These are phyloP conservation scores for Trachelus stipa DNA, from an alignment of 2,888 invertebrate genomes.

Conservation along the genomic window DNA sequence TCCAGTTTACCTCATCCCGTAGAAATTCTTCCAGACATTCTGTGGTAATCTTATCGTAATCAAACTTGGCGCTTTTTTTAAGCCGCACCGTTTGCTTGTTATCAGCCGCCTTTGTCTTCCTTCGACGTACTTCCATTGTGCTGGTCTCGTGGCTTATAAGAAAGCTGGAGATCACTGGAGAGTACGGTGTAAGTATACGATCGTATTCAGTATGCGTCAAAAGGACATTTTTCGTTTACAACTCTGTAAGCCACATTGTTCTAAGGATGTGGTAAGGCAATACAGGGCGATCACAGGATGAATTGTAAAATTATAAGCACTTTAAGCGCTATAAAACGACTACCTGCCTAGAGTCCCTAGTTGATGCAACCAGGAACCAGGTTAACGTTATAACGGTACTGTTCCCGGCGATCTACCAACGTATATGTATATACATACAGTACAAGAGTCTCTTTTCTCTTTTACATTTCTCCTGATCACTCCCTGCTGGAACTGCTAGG, in stretches of 20 bases:
- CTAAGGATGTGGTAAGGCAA: not conserved
- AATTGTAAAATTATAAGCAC: not conserved
- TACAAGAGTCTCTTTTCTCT: not conserved
- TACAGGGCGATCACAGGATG: not conserved
- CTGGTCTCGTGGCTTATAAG: not conserved
- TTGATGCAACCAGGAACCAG: not conserved
- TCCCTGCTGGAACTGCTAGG: not conserved
- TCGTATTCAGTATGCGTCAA: not conserved
- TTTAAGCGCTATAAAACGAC: not conserved
- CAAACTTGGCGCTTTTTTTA: conserved; percentile 46
- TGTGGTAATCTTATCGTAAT: conserved; percentile 29
- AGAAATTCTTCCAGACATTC: conserved; percentile 23
- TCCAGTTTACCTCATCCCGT: conserved; percentile 28
- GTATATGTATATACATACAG: not conserved
- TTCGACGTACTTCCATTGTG: conserved; percentile 56
- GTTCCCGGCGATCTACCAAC: conserved; percentile 8
- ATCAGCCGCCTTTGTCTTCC: conserved; percentile 39
- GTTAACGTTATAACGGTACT: conserved; percentile 13
- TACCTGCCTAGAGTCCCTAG: not conserved
- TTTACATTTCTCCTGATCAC: not conserved
- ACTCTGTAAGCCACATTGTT: not conserved
- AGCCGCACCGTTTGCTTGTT: conserved; percentile 24
- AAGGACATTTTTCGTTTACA: not conserved
- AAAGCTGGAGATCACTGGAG: not conserved
- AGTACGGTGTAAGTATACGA: not conserved